Evolutionary conservation across 2,113 vertebrate genomes (phyloP).

Genomic region (Miniopterus natalensis): DNA sequence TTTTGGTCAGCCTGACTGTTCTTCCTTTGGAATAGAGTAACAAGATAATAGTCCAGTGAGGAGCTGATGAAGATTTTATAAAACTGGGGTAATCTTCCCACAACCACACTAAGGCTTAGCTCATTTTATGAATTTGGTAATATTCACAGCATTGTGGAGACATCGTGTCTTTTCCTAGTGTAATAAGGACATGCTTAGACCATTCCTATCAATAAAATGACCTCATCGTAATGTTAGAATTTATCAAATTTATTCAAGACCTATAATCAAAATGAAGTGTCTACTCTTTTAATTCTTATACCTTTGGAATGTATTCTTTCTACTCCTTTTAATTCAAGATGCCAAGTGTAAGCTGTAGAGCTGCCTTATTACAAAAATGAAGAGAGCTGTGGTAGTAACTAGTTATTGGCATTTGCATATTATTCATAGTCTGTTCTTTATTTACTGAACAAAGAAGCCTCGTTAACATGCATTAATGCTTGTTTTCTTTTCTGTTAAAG

Average conservation of each 20-base stretch:
- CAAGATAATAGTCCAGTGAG: conserved; percentile 81
- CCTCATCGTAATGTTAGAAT: not conserved
- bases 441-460: not conserved
- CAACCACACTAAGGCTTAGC: conserved; percentile 4
- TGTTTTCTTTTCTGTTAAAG: conserved; percentile 38
- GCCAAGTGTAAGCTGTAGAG: not conserved
- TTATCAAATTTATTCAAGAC: conserved; percentile 54
- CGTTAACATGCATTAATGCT: not conserved
- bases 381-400: not conserved
- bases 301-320: conserved; percentile 17
- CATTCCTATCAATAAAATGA: not conserved
- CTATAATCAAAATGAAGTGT: not conserved
- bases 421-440: conserved; percentile 31
- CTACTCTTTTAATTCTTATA: conserved; percentile 22
- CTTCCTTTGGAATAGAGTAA: conserved; percentile 82
- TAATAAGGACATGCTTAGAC: not conserved
- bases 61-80: conserved; percentile 77
- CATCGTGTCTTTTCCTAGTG: not conserved
- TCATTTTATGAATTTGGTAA: conserved; percentile 55
- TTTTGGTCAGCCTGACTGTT: conserved; percentile 80
- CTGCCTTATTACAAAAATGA: not conserved
- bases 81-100: not conserved
- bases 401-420: conserved; percentile 26
- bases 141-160: not conserved
- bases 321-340: not conserved